These are phyloP conservation scores for Dromius quadrimaculatus DNA, from an alignment of 2,888 invertebrate species.

Conservation along the genomic window DNA sequence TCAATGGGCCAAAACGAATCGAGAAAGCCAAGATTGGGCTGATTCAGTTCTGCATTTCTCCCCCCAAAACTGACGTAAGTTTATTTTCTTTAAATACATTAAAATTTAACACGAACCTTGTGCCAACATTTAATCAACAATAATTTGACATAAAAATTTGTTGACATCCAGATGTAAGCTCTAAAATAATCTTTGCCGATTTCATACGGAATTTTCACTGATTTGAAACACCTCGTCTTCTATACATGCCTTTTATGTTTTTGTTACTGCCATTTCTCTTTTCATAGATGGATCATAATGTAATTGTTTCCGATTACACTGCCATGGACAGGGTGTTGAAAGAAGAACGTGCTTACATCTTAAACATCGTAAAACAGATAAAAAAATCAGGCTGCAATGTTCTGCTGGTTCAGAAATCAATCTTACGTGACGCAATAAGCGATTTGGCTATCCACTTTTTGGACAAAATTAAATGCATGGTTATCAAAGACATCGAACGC, in stretches of 20 bases:
- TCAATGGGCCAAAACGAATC: conserved; percentile 91
- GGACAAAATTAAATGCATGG: conserved; percentile 99
- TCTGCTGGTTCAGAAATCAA: conserved; percentile 88
- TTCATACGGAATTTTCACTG: too few relatives aligned
- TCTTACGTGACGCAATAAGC: conserved; percentile 92
- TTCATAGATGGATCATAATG: conserved; percentile 91
- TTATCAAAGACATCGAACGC: conserved; percentile 96
- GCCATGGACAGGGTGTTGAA: conserved; percentile 99
- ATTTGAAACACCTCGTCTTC: too few relatives aligned
- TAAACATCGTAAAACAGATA: conserved; percentile 98
- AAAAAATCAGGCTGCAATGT: conserved; percentile 99
- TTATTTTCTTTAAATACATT: not conserved
- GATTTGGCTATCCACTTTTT: conserved; percentile 98
- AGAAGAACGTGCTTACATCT: conserved; percentile 96
- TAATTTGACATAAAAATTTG: too few relatives aligned
- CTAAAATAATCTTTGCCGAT: too few relatives aligned
- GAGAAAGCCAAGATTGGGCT: conserved; percentile 99
- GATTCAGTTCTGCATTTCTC: conserved; percentile 99
- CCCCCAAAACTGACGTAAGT: conserved; percentile 97
- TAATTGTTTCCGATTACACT: conserved; percentile 98
- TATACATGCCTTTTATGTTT: conserved; percentile 22
- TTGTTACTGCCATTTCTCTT: conserved; percentile 36
- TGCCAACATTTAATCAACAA: too few relatives aligned
- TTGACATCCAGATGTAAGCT: too few relatives aligned
- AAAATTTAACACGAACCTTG: too few relatives aligned